Base-by-base conservation (phyloP, 2,888 invertebrate genomes). In the Napeogenes inachia region DNA sequence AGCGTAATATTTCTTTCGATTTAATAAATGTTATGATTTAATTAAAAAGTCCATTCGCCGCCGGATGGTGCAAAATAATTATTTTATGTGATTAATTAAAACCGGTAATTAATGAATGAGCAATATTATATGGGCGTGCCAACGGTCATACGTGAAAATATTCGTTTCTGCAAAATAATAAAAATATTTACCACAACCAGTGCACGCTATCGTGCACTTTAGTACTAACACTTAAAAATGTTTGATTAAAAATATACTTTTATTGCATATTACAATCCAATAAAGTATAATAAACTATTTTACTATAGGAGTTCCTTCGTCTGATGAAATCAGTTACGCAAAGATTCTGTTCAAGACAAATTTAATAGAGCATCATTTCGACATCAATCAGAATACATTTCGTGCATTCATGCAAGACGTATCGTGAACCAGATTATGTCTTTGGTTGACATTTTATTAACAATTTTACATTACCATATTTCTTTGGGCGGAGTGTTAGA, bases 71-170 rank as follows among this genome's bases (percentile, higher is more conserved):
- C 35, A 47, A 45, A 73, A 75, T 42, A 76, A 77, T 77, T 76
- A 78, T 80, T 81, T 78, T 75, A 77, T 79, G 73, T 80, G 75
- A 42, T 83, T 82, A 82, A 84, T 84, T 85, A 79, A 82, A 80
- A 79, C 70, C 73, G 70, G 77, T 82, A 82, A 84, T 85, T 82
- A 83, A 84, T 83, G 75, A 76, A 79, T 81, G 77, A 77, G 77
- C 76, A 75, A 77, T 81, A 79, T 70, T 66, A 65, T 64, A 65
- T 65, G 73, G 76, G 74, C 70, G 74, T 66, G 71, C 69, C 70
- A 30, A 59, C 54, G 45, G 54, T 53, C 62, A 64, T 47, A 63
- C 57, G 63, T 57, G 54, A 59, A 46, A 61, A 58, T 21, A 63
- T 54, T 47, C 42, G 60, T n/a, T 60, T 56, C 30, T 50, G 46